phyloP scores from a whole-genome alignment of 2,888 invertebrate genomes.

The Thumatha senex region DNA sequence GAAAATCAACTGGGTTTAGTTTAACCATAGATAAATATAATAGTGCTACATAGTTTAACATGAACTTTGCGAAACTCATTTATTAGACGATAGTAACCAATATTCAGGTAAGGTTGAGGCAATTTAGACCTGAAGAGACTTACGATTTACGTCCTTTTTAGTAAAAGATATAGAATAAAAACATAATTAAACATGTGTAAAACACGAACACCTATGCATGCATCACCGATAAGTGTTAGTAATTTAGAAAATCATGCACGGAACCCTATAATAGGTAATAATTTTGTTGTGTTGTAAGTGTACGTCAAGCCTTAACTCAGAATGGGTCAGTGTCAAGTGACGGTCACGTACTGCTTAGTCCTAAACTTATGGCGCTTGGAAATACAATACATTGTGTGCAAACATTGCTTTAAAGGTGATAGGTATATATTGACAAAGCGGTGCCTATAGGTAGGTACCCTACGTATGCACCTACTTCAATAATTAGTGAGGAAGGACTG shows the following conservation, averaged over 20 bases:
- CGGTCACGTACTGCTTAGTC: constrained; percentile 76
- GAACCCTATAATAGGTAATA: constrained; percentile 32
- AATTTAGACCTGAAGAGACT: no score
- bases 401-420: constrained; percentile 37
- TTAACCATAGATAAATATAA: no score
- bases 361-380: constrained; percentile 66
- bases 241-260: constrained; percentile 26
- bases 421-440: constrained; percentile 33
- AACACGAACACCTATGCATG: no score
- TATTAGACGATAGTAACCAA: no score
- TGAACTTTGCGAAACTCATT: no score
- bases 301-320: constrained; percentile 37
- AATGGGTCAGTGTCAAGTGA: constrained; percentile 73
- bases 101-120: no score
- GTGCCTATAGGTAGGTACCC: constrained; percentile 6
- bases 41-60: no score
- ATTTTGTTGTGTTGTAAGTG: constrained; percentile 31
- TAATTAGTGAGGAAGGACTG: constrained; percentile 37
- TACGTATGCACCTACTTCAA: constrained; percentile 5
- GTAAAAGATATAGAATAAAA: no score
- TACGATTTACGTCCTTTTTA: no score
- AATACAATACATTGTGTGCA: constrained; percentile 66
- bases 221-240: no score
- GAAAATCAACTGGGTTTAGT: no score
- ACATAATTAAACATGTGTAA: no score